Percentiles rank a stretch among this genome's conserved stretches.
Evolutionary conservation across 2,113 vertebrate species (phyloP).

Genomic region (Poecilia latipinna): DNA sequence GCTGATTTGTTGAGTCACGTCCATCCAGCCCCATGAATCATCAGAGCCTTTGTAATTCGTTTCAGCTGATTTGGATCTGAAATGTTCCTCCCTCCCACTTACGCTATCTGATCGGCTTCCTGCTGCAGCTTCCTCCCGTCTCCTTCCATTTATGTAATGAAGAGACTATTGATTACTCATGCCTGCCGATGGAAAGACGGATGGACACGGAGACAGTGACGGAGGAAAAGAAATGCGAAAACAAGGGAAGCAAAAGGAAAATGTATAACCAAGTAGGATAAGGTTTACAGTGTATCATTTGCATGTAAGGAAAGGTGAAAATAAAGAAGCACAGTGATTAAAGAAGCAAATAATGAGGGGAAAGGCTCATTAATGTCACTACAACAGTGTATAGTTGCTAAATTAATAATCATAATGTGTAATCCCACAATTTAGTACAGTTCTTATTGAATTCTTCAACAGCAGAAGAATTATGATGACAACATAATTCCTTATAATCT

Average conservation of each 20-base stretch:
- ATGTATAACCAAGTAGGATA: background rate
- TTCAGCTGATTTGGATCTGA: conserved; percentile 70
- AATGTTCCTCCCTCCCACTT: conserved; percentile 66
- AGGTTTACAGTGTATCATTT: background rate
- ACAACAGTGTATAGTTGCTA: too few relatives aligned
- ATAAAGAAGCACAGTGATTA: background rate
- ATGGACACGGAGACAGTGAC: conserved; percentile 39
- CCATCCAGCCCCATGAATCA: conserved; percentile 70
- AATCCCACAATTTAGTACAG: background rate
- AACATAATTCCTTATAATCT: too few relatives aligned
- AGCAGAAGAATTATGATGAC: too few relatives aligned
- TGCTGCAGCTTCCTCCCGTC: conserved; percentile 64
- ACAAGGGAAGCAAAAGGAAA: background rate
- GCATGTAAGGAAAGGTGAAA: background rate
- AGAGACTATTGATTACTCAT: conserved; percentile 69
- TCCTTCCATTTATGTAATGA: conserved; percentile 75
- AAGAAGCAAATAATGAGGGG: background rate
- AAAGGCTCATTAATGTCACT: background rate
- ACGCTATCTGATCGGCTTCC: conserved; percentile 70
- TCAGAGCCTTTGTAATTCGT: conserved; percentile 69
- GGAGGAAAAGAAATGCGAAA: conserved; percentile 30
- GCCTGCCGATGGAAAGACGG: conserved; percentile 60
- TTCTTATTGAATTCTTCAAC: too few relatives aligned
- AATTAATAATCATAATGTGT: background rate
- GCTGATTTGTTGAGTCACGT: conserved; percentile 50